Percentiles rank a stretch among this genome's conserved stretches.
These are phyloP conservation scores for Hoplodrina ambigua DNA, from an alignment of 2,888 invertebrate genomes.

Conservation along the genomic window DNA sequence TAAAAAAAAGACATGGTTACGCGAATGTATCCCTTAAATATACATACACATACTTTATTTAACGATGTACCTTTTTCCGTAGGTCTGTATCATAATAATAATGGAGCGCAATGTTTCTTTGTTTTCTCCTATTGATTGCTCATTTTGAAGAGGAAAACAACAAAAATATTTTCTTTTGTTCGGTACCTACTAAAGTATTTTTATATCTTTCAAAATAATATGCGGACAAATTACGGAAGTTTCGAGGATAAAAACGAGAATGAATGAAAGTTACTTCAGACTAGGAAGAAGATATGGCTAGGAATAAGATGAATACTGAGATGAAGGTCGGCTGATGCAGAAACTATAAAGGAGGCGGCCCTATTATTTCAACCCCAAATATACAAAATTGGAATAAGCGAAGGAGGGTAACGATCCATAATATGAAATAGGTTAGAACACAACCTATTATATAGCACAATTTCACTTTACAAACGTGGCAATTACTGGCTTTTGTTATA, in stretches of 20 bases:
- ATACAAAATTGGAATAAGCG: background rate
- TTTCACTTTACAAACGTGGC: background rate
- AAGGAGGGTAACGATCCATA: background rate
- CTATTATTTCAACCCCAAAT: background rate
- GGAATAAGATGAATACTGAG: background rate
- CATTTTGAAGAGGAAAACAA: conserved; percentile 27
- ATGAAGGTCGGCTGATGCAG: background rate
- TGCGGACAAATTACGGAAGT: background rate
- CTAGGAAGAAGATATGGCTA: too few species aligned
- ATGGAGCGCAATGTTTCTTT: conserved; percentile 5
- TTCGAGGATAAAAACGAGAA: background rate
- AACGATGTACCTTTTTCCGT: background rate
- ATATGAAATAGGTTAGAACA: background rate
- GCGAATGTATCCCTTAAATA: background rate
- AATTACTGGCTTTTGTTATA: conserved; percentile 10
- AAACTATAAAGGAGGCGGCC: background rate
- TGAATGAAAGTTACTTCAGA: background rate
- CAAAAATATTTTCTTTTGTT: conserved; percentile 19
- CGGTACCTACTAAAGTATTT: background rate
- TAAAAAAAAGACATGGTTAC: background rate
- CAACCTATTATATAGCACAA: background rate
- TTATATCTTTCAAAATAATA: background rate
- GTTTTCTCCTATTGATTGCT: conserved; percentile 12
- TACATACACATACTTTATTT: background rate
- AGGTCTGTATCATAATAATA: conserved; percentile 5